These are phyloP conservation scores for Timandra comae DNA, from an alignment of 2,888 invertebrate species.

Conservation along the genomic window DNA sequence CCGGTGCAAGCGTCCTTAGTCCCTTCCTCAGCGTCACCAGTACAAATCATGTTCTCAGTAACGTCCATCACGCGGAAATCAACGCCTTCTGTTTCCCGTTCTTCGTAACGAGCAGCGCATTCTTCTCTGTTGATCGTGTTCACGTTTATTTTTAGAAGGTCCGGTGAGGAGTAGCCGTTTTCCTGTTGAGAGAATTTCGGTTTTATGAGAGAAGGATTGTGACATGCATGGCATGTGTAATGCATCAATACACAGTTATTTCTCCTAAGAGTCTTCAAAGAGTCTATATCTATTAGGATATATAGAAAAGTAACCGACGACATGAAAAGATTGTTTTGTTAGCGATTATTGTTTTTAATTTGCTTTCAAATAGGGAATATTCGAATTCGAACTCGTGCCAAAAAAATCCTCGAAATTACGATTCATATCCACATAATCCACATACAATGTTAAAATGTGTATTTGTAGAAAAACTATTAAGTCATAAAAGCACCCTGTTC, in stretches of 20 bases:
- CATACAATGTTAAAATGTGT: neutral
- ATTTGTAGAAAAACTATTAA: too few species aligned
- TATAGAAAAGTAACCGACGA: too few species aligned
- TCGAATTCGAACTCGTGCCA: neutral
- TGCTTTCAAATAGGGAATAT: too few species aligned
- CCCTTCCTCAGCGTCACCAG: neutral
- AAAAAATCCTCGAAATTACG: neutral
- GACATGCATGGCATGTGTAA: too few species aligned
- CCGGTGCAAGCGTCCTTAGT: neutral
- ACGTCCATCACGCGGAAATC: neutral
- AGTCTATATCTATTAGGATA: too few species aligned
- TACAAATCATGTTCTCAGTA: neutral
- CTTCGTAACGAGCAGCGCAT: neutral
- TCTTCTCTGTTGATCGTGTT: neutral
- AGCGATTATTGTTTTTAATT: too few species aligned
- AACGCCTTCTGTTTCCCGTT: too few species aligned
- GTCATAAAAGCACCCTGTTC: too few species aligned
- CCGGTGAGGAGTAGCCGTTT: neutral
- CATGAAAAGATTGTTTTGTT: too few species aligned
- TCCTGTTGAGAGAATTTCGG: neutral
- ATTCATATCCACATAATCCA: neutral
- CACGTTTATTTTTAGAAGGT: neutral
- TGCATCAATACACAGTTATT: too few species aligned
- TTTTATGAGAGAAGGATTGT: neutral
- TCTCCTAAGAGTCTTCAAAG: too few species aligned